Evolutionary conservation across 2,888 invertebrate genomes (phyloP).

Genomic region (Piscicola geometra): DNA sequence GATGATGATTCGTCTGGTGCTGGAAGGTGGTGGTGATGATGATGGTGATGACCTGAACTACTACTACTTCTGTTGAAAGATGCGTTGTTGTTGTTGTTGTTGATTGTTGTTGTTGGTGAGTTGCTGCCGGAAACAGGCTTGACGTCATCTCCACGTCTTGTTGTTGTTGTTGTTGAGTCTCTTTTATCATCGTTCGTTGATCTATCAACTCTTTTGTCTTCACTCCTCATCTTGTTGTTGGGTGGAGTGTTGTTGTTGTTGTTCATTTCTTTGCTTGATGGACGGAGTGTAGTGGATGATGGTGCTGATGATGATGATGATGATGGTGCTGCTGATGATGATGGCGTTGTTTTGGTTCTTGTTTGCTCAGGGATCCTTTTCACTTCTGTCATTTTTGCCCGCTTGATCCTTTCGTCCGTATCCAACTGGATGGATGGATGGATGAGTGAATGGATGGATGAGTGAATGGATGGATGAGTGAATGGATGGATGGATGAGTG

Average conservation of each 20-base stretch:
- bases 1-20: neutral
- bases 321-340: too few species aligned
- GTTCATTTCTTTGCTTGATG: too few species aligned
- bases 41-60: neutral
- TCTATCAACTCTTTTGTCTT: neutral
- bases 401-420: neutral
- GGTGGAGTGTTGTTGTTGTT: too few species aligned
- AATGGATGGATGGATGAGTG: too few species aligned
- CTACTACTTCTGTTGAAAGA: neutral
- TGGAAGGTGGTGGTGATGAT: too few species aligned
- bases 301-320: too few species aligned
- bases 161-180: neutral
- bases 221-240: neutral
- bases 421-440: neutral
- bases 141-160: slow-evolving; percentile 12
- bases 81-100: neutral
- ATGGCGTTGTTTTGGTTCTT: neutral
- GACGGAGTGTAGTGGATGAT: too few species aligned
- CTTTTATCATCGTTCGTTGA: neutral
- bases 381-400: neutral
- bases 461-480: too few species aligned
- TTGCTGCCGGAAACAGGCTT: neutral
- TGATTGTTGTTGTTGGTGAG: neutral
- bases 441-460: too few species aligned
- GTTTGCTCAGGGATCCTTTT: neutral